Evolutionary conservation across 2,797 vertebrate genomes (phyloP).

Genomic region (Parauchenoglanis punctatus): DNA sequence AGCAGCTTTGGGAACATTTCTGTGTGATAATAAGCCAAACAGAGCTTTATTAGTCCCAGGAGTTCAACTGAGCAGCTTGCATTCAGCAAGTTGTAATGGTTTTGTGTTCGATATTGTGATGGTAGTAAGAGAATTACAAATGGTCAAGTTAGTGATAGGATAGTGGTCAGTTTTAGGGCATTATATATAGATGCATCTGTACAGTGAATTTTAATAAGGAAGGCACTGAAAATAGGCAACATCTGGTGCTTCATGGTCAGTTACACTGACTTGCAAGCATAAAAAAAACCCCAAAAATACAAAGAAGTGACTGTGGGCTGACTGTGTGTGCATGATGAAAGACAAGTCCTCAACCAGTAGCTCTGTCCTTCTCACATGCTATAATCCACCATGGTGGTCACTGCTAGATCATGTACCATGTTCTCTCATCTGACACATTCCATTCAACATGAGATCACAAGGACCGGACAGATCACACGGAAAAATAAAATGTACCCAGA

Average conservation of each 20-base stretch:
- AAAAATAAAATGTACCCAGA: constrained; percentile 25
- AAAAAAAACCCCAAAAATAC: constrained; percentile 18
- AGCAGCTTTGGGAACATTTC: constrained; percentile 39
- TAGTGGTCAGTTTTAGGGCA: constrained; percentile 27
- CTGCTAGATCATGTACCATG: constrained; percentile 20
- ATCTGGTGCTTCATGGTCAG: constrained; percentile 14
- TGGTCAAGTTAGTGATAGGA: neutral
- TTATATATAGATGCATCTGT: constrained; percentile 23
- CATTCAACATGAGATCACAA: constrained; percentile 46
- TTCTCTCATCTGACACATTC: constrained; percentile 37
- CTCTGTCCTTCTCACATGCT: constrained; percentile 30
- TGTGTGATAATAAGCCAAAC: constrained; percentile 53
- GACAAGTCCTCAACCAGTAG: constrained; percentile 20
- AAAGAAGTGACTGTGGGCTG: constrained; percentile 42
- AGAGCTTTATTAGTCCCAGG: constrained; percentile 35
- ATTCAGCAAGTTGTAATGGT: constrained; percentile 15
- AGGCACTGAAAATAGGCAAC: constrained; percentile 23
- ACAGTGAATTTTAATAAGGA: constrained; percentile 21
- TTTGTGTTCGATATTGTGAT: neutral
- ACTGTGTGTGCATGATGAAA: constrained; percentile 34
- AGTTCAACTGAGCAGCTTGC: constrained; percentile 15
- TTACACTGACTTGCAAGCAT: constrained; percentile 13
- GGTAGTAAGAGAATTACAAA: constrained; percentile 14
- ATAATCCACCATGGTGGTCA: constrained; percentile 21
- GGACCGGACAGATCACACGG: constrained; percentile 31